Percentiles rank a stretch among this genome's conserved stretches.
Conservation (phyloP, 2,113 vertebrate genomes). For the Platycercus adscitus region DNA sequence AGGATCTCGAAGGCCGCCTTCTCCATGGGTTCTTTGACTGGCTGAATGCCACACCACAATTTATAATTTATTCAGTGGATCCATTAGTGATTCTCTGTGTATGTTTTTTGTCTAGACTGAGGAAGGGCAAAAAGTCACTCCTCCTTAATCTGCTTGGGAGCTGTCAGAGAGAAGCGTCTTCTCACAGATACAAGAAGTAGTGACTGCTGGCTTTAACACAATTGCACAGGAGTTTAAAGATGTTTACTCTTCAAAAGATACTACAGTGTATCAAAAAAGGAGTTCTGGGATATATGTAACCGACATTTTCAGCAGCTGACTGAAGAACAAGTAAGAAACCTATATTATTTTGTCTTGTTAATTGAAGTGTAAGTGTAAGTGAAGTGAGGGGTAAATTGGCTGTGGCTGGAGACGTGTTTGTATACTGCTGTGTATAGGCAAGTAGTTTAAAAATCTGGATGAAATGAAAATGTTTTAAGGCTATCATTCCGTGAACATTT, state of each 20-base stretch:
- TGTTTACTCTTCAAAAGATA: conserved; percentile 48
- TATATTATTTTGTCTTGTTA: not conserved
- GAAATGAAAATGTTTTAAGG: conserved; percentile 23
- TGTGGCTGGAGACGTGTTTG: not conserved
- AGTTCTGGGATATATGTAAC: conserved; percentile 71
- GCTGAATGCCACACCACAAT: not conserved
- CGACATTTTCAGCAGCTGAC: conserved; percentile 68
- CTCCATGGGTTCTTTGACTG: not conserved
- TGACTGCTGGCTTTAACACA: conserved; percentile 41
- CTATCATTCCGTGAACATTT: conserved; percentile 29
- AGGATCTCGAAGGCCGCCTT: not conserved
- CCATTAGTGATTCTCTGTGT: conserved; percentile 32
- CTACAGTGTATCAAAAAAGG: conserved; percentile 55
- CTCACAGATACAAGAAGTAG: conserved; percentile 51
- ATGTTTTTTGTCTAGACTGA: conserved; percentile 67
- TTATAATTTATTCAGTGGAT: not conserved
- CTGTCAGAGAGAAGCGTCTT: conserved; percentile 59
- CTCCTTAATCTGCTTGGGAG: conserved; percentile 27
- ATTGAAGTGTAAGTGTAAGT: not conserved
- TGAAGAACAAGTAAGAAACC: conserved; percentile 73
- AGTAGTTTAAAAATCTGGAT: not conserved
- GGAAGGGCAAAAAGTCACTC: conserved; percentile 66
- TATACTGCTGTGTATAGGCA: not conserved
- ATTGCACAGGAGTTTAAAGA: conserved; percentile 69
- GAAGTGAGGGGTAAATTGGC: not conserved